Evolutionary conservation across 2,113 vertebrate species (phyloP).

Genomic region (Rhipidura dahli): DNA sequence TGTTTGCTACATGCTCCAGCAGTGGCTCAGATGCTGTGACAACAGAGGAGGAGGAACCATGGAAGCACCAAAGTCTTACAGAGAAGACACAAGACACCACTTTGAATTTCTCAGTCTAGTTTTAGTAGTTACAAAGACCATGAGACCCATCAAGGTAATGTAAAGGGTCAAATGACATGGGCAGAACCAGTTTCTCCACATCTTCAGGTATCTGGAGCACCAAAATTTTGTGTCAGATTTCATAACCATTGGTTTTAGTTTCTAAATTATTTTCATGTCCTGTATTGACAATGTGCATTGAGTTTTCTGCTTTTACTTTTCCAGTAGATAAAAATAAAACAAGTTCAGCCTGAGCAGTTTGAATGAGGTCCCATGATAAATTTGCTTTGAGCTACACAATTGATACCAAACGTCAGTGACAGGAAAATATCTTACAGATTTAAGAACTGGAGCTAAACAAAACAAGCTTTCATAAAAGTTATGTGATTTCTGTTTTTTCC

Average conservation of each 20-base stretch:
- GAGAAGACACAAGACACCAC: neutral
- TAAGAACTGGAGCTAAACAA: constrained; percentile 39
- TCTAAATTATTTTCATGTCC: neutral
- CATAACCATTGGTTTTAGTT: neutral
- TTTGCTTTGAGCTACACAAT: neutral
- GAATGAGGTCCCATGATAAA: neutral
- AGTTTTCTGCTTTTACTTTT: neutral
- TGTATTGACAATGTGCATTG: neutral
- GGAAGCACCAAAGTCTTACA: neutral
- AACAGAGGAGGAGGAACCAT: neutral
- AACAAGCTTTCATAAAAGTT: neutral
- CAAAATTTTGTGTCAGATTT: neutral
- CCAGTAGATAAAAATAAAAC: neutral
- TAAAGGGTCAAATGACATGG: neutral
- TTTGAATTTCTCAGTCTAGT: neutral
- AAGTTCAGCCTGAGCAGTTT: neutral
- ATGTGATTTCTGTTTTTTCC: constrained; percentile 22
- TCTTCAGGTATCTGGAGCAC: neutral
- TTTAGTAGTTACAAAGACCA: neutral
- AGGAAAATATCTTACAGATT: neutral
- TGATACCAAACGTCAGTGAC: neutral
- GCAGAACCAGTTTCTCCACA: neutral
- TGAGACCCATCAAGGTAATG: neutral
- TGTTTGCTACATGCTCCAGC: neutral
- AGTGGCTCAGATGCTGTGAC: neutral